Evolutionary conservation across 2,797 vertebrate genomes (phyloP).

Genomic region (Lithobates pipiens): DNA sequence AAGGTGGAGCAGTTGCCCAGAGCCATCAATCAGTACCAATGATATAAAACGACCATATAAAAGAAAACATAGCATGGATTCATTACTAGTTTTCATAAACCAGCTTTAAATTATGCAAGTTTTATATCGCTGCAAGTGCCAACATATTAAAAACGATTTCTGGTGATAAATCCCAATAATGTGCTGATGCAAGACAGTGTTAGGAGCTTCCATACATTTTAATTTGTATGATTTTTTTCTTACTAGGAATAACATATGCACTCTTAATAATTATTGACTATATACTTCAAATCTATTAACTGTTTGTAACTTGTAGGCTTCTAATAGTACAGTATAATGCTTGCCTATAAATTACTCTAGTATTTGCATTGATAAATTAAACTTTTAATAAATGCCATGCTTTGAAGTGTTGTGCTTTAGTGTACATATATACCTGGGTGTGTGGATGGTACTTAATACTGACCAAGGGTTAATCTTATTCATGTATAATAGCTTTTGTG

Average conservation of each 20-base stretch:
- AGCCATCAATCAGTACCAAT: background rate
- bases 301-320: conserved; percentile 43
- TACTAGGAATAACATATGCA: conserved; percentile 43
- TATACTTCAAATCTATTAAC: conserved; percentile 10
- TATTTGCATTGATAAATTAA: conserved; percentile 34
- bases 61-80: background rate
- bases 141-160: conserved; percentile 18
- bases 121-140: background rate
- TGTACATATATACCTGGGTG: background rate
- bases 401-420: conserved; percentile 4
- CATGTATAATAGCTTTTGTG: conserved; percentile 49
- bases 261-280: conserved; percentile 37
- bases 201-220: conserved; percentile 6
- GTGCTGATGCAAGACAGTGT: background rate
- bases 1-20: background rate
- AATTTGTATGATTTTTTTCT: conserved; percentile 21
- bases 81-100: conserved; percentile 27
- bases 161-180: conserved; percentile 1
- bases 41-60: background rate
- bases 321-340: conserved; percentile 50
- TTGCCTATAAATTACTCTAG: conserved; percentile 42
- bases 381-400: background rate
- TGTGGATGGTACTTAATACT: background rate
- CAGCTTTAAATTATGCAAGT: conserved; percentile 7
- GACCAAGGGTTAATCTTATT: conserved; percentile 34